Base-by-base conservation (phyloP, 2,888 invertebrate species). In the Ophion obscuratus region DNA sequence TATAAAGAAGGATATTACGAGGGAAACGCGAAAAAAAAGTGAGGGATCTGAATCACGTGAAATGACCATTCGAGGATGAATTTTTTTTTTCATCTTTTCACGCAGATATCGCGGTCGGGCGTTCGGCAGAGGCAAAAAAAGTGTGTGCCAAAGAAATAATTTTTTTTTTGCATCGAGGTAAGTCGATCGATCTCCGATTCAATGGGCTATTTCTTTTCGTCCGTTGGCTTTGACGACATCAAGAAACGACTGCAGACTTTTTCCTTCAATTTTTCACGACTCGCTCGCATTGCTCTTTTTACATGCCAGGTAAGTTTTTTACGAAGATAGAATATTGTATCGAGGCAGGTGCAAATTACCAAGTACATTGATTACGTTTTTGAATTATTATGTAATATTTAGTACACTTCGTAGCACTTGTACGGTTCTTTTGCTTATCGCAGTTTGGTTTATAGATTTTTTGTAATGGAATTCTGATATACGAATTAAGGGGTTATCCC, bases 51-150 rank as follows among this genome's bases (percentile, higher is more conserved):
- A 79, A 47, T 53, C 88, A 89, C 85, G 84, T 91, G 90, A 92
- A 92, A 92, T 92, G 92, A 92, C 92, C 91, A 91, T 90, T 89
- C 88, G 80, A 24, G 78, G 75, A 79, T 71, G 78, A 82, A 31
- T 77, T 76, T 77, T 79, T 77, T 77, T 57, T 47, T 36, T 61
- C 31, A 20, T 61, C 61, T 61, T 44, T 53, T 64, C 9, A 14
- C 47, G 44, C 27, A 40, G 20, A 64, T 70, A 74, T 82, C 68
- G 67, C 27, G 73, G 31, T 70, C n/a, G 70, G 36, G 64, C 53
- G 27, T 70, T 73, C 66, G 7, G 31, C 68, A 64, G 27, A 74
- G 24, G 9, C n/a, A 20, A 74, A 79, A 84, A 36, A 70, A 81
- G 62, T 53, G 44, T 64, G 68, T 57, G 85, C 79, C 24, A 76